These are phyloP conservation scores for Prosopocoilus inquinatus DNA, from an alignment of 2,888 invertebrate genomes.

Conservation along the genomic window DNA sequence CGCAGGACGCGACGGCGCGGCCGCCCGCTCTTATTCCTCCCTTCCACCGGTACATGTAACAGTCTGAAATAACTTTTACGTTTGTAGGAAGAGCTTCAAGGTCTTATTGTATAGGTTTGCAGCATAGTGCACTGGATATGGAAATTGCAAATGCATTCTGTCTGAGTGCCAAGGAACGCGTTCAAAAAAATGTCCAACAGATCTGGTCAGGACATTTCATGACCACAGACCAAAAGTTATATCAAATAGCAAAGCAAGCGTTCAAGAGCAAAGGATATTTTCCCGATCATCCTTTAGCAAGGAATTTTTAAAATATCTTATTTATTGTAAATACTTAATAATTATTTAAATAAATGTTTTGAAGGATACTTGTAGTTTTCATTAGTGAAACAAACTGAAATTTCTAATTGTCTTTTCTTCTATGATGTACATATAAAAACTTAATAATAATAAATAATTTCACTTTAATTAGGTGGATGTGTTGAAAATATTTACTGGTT, in stretches of 20 bases:
- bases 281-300: slow-evolving; percentile 62
- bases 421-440: too few relatives aligned
- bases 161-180: slow-evolving; percentile 50
- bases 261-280: slow-evolving; percentile 61
- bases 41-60: too few relatives aligned
- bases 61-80: slow-evolving; percentile 4
- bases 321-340: background rate
- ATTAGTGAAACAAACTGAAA: background rate
- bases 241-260: slow-evolving; percentile 55
- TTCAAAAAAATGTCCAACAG: slow-evolving; percentile 50
- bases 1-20: too few relatives aligned
- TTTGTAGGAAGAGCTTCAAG: slow-evolving; percentile 51
- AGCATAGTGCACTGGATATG: slow-evolving; percentile 67
- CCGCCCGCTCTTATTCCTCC: too few relatives aligned
- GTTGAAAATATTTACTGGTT: background rate
- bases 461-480: too few relatives aligned
- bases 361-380: background rate
- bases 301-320: slow-evolving; percentile 42
- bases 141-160: slow-evolving; percentile 55
- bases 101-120: slow-evolving; percentile 83
- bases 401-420: too few relatives aligned
- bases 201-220: slow-evolving; percentile 48
- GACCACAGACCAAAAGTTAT: slow-evolving; percentile 55
- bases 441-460: too few relatives aligned
- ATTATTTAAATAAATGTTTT: background rate